phyloP scores from a whole-genome alignment of 1,140 invertebrate genomes.

The Diploscapter pachys region DNA sequence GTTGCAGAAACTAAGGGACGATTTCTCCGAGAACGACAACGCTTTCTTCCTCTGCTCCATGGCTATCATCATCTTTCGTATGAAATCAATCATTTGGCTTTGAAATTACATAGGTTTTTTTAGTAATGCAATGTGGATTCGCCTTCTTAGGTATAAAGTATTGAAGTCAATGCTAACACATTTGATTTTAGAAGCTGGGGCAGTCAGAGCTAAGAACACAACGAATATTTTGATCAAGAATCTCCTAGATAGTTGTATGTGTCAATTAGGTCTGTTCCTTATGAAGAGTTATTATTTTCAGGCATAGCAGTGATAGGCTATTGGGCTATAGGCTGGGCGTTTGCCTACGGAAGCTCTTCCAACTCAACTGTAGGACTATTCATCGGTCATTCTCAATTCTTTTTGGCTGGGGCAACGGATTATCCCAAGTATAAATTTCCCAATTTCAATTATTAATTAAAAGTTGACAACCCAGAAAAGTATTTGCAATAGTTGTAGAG shows the following conservation, averaged over 20 bases:
- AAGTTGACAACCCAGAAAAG: not conserved
- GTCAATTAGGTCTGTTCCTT: conserved; percentile 32
- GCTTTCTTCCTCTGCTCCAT: conserved; percentile 41
- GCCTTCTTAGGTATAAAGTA: conserved; percentile 58
- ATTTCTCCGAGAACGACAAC: conserved; percentile 31
- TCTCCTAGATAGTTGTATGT: conserved; percentile 66
- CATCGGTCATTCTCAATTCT: conserved; percentile 46
- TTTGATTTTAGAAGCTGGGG: conserved; percentile 63
- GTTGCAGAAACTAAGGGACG: conserved; percentile 4
- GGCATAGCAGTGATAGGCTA: conserved; percentile 65
- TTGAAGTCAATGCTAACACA: not conserved
- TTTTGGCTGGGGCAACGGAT: conserved; percentile 39
- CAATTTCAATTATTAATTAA: not conserved
- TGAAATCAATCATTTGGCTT: not conserved
- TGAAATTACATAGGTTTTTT: conserved; percentile 33
- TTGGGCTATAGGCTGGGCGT: conserved; percentile 65
- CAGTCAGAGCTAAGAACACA: conserved; percentile 66
- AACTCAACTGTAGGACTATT: conserved; percentile 47
- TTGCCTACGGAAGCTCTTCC: conserved; percentile 63
- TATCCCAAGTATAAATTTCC: conserved; percentile 63
- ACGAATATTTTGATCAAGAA: conserved; percentile 69
- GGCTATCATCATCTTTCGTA: conserved; percentile 41
- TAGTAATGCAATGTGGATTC: conserved; percentile 68
- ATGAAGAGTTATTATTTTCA: conserved; percentile 44
- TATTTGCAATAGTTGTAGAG: too few species aligned